Evolutionary conservation across 1,140 invertebrate genomes (phyloP), one percentile per base, ranked within the genome.

Genomic region (Drosophila ironensis): DNA sequence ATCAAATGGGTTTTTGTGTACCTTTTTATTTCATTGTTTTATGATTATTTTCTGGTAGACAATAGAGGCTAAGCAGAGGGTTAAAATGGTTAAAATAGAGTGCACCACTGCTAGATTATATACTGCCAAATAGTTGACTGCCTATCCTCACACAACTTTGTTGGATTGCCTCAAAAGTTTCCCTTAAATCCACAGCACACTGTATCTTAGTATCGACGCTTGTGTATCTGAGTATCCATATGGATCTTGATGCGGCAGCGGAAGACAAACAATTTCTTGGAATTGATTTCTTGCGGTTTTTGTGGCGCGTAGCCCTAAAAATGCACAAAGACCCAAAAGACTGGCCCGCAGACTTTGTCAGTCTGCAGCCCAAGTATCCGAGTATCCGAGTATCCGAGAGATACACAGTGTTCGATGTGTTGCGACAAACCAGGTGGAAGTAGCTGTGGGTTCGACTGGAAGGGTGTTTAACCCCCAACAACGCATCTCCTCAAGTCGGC

Each of bases 241-340:
- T 44, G 19, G 38, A 46, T 52, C 45, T 30, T 17, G 22, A 40
- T 14, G 68, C 37, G 17, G 64, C 72, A 82, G 76, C 77, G 77
- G 76, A 81, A 81, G 76, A 81, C 76, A 81, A 61, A 81, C 77
- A 82, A 81, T 81, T 76, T 81, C 76, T 81, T 72, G 76, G 76
- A 81, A 81, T 81, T 81, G 76, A 81, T 81, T 81, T 81, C 76
- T 76, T 81, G 76, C 30, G 76, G 76, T 81, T 81, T 78, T 82
- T 81, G 77, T 48, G 76, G 72, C 51, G 47, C 67, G 75, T 80
- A 80, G 75, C 76, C 75, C 76, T 80, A 80, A 80, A 81, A 80
- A 80, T 80, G 75, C 76, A 57, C 56, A 33, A 56, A 46, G 42
- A 33, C 38, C 37, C 38, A 44, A 61, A 30, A 14, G 22, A 42